These are phyloP conservation scores for Rhinoderma darwinii DNA, from an alignment of 2,113 vertebrate species.

Conservation along the genomic window DNA sequence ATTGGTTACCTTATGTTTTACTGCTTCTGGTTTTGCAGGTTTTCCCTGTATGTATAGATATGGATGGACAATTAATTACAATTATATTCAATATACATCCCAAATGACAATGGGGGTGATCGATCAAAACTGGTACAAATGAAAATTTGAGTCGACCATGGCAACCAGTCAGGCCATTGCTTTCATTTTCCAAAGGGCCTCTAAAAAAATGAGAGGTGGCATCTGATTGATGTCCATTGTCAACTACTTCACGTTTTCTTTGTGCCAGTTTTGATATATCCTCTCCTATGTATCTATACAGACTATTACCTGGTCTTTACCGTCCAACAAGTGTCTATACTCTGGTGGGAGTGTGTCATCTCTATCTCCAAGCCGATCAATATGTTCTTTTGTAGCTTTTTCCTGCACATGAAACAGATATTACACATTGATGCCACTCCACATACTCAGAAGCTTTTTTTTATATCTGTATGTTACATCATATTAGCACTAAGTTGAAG, in stretches of 20 bases:
- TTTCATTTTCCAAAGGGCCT: too few species aligned
- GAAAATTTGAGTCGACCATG: too few species aligned
- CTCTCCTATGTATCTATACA: too few species aligned
- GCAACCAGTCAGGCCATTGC: too few species aligned
- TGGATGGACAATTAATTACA: neutral
- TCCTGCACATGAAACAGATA: constrained; percentile 67
- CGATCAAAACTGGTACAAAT: too few species aligned
- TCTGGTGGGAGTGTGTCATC: constrained; percentile 77
- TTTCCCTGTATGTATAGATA: constrained; percentile 66
- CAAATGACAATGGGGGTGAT: neutral
- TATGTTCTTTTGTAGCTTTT: constrained; percentile 71
- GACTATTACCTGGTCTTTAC: constrained; percentile 51
- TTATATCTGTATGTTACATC: neutral
- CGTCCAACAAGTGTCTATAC: constrained; percentile 71
- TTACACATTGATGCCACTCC: neutral
- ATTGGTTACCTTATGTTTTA: constrained; percentile 67
- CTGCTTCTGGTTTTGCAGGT: constrained; percentile 62
- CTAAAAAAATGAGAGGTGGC: too few species aligned
- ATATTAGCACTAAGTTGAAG: neutral
- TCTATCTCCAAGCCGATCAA: constrained; percentile 75
- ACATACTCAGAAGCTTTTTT: neutral
- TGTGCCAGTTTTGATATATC: too few species aligned
- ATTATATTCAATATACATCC: neutral
- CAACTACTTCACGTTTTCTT: too few species aligned
- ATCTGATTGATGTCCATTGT: too few species aligned